Evolutionary conservation across 2,797 vertebrate genomes (phyloP), one percentile per base, ranked within the genome.

Genomic region (Scleropages formosus): DNA sequence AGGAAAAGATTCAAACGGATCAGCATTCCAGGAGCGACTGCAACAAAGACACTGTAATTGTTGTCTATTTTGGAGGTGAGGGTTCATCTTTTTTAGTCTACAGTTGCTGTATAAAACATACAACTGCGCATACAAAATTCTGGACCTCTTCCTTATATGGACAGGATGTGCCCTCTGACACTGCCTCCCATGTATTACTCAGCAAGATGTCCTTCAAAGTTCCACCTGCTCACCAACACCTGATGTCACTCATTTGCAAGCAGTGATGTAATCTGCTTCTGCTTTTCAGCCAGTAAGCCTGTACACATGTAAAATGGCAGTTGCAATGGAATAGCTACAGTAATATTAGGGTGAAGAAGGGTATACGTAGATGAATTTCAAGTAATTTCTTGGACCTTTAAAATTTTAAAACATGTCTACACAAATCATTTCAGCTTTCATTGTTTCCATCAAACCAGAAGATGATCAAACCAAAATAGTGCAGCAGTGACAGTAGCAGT

Each of bases 201-300:
- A 78, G 27, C 46, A 26, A n/a, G 63, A n/a, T 53, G 44, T 46
- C 53, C 72, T 59, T 78, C 72, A 74, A 58, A 60, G 47, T 61
- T 49, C 47, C 9, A 68, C 26, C 62, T 47, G 68, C 22, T 60
- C 39, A 70, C 58, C 46, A 51, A 22, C 24, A 67, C 7, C 56
- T n/a, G 31, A n/a, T 16, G 15, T 24, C 71, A 39, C 24, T 22
- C 56, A 60, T 15, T 39, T 64, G 15, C 27, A 46, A 77, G 26
- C 62, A 15, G 31, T 61, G 9, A 58, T 67, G 64, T 58, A 67
- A 60, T 47, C 20, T 47, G 68, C 22, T 69, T n/a, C n/a, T 22
- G 3, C 9, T 4, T 59, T 64, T 20, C 15, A 16, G 60, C 20
- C 9, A 66, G 24, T 58, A 46, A 9, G 9, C 26, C 39, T 18